Conservation (phyloP, 1,140 invertebrate genomes). For the Nephila pilipes region DNA sequence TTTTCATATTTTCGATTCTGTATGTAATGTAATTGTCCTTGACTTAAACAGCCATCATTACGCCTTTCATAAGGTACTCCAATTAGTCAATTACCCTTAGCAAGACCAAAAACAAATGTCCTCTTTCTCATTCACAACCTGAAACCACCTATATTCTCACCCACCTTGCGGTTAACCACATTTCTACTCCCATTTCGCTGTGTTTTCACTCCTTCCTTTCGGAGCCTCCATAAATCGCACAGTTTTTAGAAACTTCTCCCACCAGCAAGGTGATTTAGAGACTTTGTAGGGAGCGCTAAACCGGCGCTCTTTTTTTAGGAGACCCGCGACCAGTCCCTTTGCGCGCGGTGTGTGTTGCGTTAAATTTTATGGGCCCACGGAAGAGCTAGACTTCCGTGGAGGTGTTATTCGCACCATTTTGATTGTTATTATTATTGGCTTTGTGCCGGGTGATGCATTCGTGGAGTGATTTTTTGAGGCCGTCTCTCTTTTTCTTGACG, state of each 20-base stretch:
- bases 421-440: constrained; percentile 16
- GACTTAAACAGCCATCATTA: no score
- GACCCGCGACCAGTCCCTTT: neutral
- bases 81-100: no score
- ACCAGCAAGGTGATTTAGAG: neutral
- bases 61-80: no score
- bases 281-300: neutral
- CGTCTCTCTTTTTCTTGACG: no score
- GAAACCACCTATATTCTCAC: no score
- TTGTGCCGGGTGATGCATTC: neutral
- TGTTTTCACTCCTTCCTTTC: neutral
- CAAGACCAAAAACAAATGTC: no score
- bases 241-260: neutral
- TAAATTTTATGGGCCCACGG: neutral
- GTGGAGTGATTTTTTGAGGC: neutral
- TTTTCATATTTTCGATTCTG: no score
- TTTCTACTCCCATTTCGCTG: no score
- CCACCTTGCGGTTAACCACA: no score
- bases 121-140: no score
- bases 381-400: constrained; percentile 12
- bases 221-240: neutral
- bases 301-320: neutral
- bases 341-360: neutral
- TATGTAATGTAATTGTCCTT: no score
- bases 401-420: neutral